phyloP scores from a whole-genome alignment of 2,888 invertebrate genomes.

The Lochmaea crataegi region DNA sequence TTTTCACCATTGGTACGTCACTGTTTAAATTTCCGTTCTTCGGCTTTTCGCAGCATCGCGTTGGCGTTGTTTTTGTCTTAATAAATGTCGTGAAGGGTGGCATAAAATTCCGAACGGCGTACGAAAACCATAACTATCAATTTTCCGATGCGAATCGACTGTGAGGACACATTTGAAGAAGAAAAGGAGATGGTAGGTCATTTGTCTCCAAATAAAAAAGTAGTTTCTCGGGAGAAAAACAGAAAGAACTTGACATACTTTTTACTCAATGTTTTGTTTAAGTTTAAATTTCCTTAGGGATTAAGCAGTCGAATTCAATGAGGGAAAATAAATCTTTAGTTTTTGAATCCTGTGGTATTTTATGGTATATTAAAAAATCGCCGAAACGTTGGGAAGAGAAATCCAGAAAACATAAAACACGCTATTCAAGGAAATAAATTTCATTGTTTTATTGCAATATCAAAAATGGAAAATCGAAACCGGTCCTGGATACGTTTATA shows the following conservation, averaged over 20 bases:
- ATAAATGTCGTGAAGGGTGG: constrained; percentile 46
- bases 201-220: constrained; percentile 26
- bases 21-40: constrained; percentile 13
- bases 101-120: constrained; percentile 49
- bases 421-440: too few relatives aligned
- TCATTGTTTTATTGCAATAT: not conserved
- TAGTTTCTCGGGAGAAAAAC: constrained; percentile 4
- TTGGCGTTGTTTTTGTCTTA: constrained; percentile 44
- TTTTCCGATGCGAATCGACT: constrained; percentile 36
- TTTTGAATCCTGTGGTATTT: not conserved
- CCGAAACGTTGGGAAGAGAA: too few relatives aligned
- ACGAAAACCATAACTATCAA: constrained; percentile 51
- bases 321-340: too few relatives aligned
- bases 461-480: too few relatives aligned
- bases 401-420: too few relatives aligned
- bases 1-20: not conserved
- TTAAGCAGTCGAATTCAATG: not conserved
- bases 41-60: constrained; percentile 3
- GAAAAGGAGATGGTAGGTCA: constrained; percentile 26
- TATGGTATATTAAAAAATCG: not conserved
- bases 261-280: not conserved
- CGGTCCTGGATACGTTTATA: not conserved
- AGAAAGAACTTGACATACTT: not conserved
- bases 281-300: not conserved
- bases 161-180: constrained; percentile 28